Percentiles rank a stretch among this genome's conserved stretches.
These are phyloP conservation scores for Prunella strophiata DNA, from an alignment of 2,797 vertebrate species.

Conservation along the genomic window DNA sequence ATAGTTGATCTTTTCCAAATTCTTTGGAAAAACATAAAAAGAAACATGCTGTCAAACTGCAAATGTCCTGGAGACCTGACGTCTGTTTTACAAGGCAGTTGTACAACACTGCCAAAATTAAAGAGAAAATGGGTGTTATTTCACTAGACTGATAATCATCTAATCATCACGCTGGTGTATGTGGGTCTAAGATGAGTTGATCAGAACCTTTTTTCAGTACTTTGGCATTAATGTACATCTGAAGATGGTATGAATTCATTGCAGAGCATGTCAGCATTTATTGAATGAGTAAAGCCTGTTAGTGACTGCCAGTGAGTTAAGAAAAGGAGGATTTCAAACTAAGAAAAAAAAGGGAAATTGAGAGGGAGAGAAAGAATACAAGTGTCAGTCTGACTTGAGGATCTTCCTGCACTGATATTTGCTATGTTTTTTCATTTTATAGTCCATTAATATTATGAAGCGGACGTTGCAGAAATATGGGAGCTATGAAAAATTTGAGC, in stretches of 20 bases:
- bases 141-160: neutral
- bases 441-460: constrained; percentile 93
- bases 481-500: constrained; percentile 92
- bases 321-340: neutral
- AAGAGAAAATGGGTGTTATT: neutral
- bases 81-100: neutral
- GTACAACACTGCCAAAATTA: neutral
- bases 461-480: constrained; percentile 88
- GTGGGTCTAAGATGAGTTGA: neutral
- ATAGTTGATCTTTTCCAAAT: neutral
- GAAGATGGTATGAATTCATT: neutral
- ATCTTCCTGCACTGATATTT: neutral
- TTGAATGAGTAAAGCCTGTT: neutral
- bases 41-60: neutral
- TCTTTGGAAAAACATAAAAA: neutral
- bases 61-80: neutral
- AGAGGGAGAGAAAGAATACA: neutral
- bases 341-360: neutral
- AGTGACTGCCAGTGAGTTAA: neutral
- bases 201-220: neutral
- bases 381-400: neutral
- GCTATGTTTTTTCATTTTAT: neutral
- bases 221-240: neutral
- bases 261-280: neutral
- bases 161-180: neutral